Evolutionary conservation across 2,797 vertebrate species (phyloP).

Genomic region (Silurus aristotelis): DNA sequence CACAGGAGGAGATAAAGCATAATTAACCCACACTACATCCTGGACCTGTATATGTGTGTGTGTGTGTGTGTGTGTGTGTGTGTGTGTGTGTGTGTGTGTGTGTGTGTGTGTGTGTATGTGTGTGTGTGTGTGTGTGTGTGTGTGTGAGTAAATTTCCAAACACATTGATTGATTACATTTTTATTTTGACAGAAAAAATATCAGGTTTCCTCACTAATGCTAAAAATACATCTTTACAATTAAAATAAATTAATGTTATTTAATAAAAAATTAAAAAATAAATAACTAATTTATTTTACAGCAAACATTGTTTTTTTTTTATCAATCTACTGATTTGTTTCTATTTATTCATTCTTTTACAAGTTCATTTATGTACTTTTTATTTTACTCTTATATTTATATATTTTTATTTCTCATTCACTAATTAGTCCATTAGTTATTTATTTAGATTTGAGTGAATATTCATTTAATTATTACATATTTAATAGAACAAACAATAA

Average conservation of each 20-base stretch:
- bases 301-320: too few species aligned
- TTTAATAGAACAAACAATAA: background rate
- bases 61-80: too few species aligned
- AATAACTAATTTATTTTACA: too few species aligned
- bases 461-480: background rate
- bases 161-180: background rate
- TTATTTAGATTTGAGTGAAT: background rate
- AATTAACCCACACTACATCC: background rate
- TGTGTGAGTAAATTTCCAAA: background rate
- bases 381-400: background rate
- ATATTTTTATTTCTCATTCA: background rate
- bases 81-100: background rate
- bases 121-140: constrained; percentile 1
- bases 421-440: background rate
- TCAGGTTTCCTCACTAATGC: too few species aligned
- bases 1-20: background rate
- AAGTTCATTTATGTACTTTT: too few species aligned
- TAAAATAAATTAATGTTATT: too few species aligned
- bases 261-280: too few species aligned
- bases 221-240: too few species aligned
- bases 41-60: background rate
- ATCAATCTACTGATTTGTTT: too few species aligned
- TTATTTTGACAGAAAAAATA: too few species aligned
- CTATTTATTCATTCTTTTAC: too few species aligned
- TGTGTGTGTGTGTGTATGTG: background rate